Evolutionary conservation across 2,888 invertebrate species (phyloP).

Genomic region (Calameuta filiformis): DNA sequence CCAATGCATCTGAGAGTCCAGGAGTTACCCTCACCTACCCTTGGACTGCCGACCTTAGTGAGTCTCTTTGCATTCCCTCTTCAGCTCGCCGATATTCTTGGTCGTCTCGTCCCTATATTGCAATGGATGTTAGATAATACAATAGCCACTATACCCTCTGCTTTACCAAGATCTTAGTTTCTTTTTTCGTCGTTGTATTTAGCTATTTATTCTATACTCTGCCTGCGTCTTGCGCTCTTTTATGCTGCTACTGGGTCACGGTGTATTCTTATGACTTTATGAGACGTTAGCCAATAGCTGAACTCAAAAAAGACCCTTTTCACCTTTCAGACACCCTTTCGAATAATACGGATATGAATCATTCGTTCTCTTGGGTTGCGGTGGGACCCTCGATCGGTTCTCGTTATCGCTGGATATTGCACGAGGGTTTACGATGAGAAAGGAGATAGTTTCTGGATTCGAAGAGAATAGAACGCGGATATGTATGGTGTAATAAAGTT

Average conservation of each 20-base stretch:
- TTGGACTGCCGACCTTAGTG: background rate
- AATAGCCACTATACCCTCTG: conserved; percentile 2
- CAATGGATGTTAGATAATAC: background rate
- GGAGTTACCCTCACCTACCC: background rate
- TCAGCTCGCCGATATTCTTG: conserved; percentile 15
- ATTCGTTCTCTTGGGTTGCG: background rate
- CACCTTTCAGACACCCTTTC: background rate
- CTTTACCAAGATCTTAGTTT: background rate
- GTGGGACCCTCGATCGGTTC: conserved; percentile 27
- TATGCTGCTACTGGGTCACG: background rate
- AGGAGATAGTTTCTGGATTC: background rate
- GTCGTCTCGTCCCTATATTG: background rate
- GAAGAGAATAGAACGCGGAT: background rate
- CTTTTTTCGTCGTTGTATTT: background rate
- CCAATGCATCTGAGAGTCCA: background rate
- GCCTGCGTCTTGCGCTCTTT: background rate
- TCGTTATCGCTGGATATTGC: conserved; percentile 36
- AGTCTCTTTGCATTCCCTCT: conserved; percentile 13
- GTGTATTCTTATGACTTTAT: background rate
- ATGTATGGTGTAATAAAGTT: background rate
- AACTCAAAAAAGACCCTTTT: background rate
- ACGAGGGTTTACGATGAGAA: conserved; percentile 31
- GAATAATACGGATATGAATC: background rate
- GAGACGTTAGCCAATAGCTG: background rate
- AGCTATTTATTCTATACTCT: background rate